Percentiles rank a stretch among this genome's conserved stretches.
Evolutionary conservation across 92 coral and sea anemone species (phyloP).

Genomic region (Bergia puertoricense): DNA sequence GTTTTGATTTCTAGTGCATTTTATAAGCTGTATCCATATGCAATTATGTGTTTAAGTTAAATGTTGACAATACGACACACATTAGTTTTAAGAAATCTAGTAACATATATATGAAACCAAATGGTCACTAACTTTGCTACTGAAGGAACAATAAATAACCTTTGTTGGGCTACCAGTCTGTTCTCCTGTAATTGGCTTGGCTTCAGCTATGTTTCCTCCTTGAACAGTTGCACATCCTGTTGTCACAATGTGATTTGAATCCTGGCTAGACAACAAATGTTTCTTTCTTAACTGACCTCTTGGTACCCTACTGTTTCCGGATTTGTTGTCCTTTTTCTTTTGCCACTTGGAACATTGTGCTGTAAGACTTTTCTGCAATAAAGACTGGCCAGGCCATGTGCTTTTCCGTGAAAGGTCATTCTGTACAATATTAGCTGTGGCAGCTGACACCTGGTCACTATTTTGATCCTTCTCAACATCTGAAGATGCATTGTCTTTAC

Average conservation of each 20-base stretch:
- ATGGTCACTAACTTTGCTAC: no score
- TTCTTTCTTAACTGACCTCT: background rate
- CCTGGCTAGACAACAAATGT: background rate
- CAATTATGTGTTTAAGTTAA: no score
- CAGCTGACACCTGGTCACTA: background rate
- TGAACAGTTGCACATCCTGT: background rate
- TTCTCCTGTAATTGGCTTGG: background rate
- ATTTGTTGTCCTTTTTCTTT: background rate
- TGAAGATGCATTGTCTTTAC: background rate
- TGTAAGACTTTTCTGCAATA: background rate
- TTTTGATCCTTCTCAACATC: slow-evolving; percentile 2
- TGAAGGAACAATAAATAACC: background rate
- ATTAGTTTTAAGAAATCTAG: no score
- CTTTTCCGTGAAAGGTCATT: background rate
- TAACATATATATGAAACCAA: no score
- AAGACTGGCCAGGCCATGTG: background rate
- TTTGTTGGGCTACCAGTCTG: background rate
- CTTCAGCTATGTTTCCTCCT: background rate
- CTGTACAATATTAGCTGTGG: background rate
- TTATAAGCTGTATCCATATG: no score
- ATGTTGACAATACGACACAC: no score
- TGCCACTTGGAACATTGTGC: background rate
- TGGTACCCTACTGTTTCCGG: background rate
- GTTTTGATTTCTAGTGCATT: no score
- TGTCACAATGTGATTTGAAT: background rate